A percentile compares a stretch with the other conserved stretches of the same genome.
phyloP scores from a whole-genome alignment of 2,797 vertebrate species.

The Calcarius lapponicus region DNA sequence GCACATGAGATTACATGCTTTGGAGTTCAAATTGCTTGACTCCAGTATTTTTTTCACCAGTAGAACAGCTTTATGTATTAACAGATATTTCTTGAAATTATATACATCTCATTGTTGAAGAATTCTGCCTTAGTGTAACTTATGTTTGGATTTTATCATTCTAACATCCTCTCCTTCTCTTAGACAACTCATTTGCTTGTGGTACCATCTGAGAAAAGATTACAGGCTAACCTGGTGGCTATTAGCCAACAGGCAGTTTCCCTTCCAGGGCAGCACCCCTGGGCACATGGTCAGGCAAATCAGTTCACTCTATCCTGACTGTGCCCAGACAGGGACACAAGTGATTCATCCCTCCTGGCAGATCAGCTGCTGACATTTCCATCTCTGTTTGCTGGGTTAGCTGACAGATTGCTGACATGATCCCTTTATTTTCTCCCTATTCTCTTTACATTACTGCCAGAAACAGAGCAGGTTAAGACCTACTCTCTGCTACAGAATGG shows the following conservation, averaged over 20 bases:
- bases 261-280: not conserved
- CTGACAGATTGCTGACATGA: conserved; percentile 29
- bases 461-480: not conserved
- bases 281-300: not conserved
- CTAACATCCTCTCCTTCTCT: not conserved
- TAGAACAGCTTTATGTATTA: not conserved
- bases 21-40: not conserved
- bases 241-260: not conserved
- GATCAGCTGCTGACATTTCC: conserved; percentile 27
- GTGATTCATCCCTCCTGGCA: conserved; percentile 15
- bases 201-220: not conserved
- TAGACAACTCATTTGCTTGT: not conserved
- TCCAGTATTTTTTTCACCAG: not conserved
- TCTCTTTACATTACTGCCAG: not conserved
- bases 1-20: not conserved
- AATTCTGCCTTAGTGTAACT: not conserved
- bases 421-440: not conserved
- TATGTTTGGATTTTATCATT: not conserved
- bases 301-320: not conserved
- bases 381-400: conserved; percentile 5
- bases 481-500: not conserved
- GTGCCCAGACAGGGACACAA: not conserved
- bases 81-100: not conserved
- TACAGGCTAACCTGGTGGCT: not conserved
- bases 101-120: not conserved